Evolutionary conservation across 2,888 invertebrate species (phyloP).

Genomic region (Mythimna ferrago): DNA sequence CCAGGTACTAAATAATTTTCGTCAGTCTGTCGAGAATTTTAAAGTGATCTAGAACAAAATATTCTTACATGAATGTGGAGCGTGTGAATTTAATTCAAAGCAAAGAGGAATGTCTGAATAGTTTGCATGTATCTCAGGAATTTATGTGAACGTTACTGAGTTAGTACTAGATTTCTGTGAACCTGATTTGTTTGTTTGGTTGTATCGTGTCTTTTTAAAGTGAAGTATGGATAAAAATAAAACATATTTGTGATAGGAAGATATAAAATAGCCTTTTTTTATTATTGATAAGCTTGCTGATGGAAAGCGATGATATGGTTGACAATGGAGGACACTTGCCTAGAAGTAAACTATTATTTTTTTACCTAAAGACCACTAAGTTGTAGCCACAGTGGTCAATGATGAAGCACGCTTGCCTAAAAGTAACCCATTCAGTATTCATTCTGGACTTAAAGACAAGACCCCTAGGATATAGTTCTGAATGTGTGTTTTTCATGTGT

Average conservation of each 20-base stretch:
- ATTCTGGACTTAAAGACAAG: no score
- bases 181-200: conserved; percentile 11
- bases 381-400: no score
- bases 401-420: no score
- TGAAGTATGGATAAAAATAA: not conserved
- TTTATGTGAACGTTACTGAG: conserved; percentile 31
- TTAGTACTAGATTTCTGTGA: conserved; percentile 8
- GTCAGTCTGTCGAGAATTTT: not conserved
- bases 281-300: no score
- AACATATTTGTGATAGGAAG: not conserved
- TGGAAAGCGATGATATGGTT: no score
- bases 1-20: conserved; percentile 17
- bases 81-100: conserved; percentile 58
- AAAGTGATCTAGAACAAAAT: conserved; percentile 24
- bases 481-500: no score
- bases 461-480: no score
- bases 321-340: no score
- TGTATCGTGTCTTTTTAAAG: conserved; percentile 3
- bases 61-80: conserved; percentile 31
- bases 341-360: no score
- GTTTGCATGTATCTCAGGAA: conserved; percentile 29
- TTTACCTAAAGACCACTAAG: no score
- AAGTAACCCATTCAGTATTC: no score
- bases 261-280: no score
- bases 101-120: conserved; percentile 28